Evolutionary conservation across 2,797 vertebrate genomes (phyloP).

Genomic region (Argyrosomus regius): DNA sequence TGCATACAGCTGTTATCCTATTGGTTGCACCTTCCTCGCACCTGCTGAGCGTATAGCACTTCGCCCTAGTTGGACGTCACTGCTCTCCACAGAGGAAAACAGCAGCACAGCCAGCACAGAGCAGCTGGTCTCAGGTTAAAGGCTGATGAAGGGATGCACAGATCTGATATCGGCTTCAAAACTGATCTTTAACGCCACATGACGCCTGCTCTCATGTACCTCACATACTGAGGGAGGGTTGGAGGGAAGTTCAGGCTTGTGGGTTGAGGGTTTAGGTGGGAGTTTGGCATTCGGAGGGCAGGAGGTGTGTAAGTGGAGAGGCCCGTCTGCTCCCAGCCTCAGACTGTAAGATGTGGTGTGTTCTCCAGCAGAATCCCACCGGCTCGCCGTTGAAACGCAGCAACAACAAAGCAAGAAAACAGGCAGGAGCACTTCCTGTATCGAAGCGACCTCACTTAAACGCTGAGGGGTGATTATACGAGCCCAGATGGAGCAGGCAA

Average conservation of each 20-base stretch:
- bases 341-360: conserved; percentile 70
- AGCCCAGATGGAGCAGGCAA: conserved; percentile 30
- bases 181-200: too few species aligned
- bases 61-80: too few species aligned
- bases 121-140: too few species aligned
- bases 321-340: conserved; percentile 52
- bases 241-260: neutral
- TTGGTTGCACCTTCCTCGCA: too few species aligned
- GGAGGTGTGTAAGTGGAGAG: conserved; percentile 46
- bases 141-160: too few species aligned
- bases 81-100: too few species aligned
- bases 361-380: conserved; percentile 31
- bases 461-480: conserved; percentile 42
- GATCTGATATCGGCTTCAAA: too few species aligned
- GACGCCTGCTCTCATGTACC: too few species aligned
- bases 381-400: conserved; percentile 7
- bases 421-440: conserved; percentile 55
- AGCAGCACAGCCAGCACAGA: too few species aligned
- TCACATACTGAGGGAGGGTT: neutral
- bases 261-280: conserved; percentile 32
- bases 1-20: too few species aligned
- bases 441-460: conserved; percentile 10
- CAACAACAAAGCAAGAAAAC: conserved; percentile 51
- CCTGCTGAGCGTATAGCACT: too few species aligned
- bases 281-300: conserved; percentile 42